phyloP scores from a whole-genome alignment of 2,113 vertebrate genomes.

The Pseudorasbora parva region DNA sequence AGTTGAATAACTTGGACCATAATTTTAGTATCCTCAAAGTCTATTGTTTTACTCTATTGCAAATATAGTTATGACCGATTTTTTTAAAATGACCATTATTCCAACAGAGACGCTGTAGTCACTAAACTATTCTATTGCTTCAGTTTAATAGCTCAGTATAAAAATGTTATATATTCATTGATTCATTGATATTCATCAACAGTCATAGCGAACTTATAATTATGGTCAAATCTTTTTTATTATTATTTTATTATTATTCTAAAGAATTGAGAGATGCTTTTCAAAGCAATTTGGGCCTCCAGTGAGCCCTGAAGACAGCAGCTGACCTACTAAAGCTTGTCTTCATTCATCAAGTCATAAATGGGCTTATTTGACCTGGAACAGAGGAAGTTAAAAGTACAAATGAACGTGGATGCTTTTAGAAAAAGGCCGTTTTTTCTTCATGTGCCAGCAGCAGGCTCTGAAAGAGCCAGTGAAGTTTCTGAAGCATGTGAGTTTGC shows the following conservation, averaged over 20 bases:
- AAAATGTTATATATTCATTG: not conserved
- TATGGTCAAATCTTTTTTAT: not conserved
- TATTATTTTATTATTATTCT: not conserved
- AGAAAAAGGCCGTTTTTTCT: not conserved
- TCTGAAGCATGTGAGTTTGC: not conserved
- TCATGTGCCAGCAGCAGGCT: not conserved
- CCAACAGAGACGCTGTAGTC: no score
- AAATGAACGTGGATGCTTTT: not conserved
- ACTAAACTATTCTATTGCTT: no score
- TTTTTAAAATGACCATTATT: no score
- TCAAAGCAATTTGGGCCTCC: not conserved
- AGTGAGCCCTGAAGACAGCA: not conserved
- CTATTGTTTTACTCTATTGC: no score
- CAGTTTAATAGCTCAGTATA: no score
- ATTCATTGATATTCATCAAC: no score
- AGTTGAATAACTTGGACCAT: no score
- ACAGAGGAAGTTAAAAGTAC: not conserved
- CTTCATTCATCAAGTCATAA: constrained; percentile 17
- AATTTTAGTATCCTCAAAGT: no score
- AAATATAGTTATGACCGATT: no score
- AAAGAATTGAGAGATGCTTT: constrained; percentile 6
- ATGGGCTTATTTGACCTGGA: not conserved
- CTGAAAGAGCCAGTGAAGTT: not conserved
- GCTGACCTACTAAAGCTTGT: constrained; percentile 34
- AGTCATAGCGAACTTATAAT: not conserved